Evolutionary conservation across 2,888 invertebrate species (phyloP).

Genomic region (Hecatera dysodea): DNA sequence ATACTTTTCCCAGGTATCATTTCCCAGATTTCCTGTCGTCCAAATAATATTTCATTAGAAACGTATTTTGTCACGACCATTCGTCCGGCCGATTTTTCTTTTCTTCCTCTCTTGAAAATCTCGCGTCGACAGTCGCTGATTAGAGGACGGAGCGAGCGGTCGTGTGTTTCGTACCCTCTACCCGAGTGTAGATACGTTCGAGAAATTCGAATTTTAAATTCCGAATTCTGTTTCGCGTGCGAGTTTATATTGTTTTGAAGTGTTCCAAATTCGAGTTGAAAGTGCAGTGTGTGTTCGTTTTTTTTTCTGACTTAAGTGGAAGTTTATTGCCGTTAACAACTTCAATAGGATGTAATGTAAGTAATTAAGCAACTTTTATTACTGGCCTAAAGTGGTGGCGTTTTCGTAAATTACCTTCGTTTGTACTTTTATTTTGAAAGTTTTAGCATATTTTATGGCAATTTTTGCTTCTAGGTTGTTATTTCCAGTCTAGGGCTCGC

Average conservation of each 20-base stretch:
- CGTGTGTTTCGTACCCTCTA: slow-evolving; percentile 39
- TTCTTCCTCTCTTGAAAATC: slow-evolving; percentile 58
- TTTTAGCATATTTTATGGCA: slow-evolving; percentile 5
- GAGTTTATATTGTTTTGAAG: slow-evolving; percentile 34
- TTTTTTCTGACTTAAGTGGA: slow-evolving; percentile 41
- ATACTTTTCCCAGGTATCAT: slow-evolving; percentile 46
- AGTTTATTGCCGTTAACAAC: slow-evolving; percentile 34
- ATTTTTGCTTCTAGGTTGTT: neutral
- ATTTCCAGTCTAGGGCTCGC: neutral
- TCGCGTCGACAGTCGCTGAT: slow-evolving; percentile 54
- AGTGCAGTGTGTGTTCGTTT: slow-evolving; percentile 57
- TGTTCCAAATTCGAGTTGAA: slow-evolving; percentile 33
- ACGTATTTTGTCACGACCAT: slow-evolving; percentile 55
- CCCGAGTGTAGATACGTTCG: slow-evolving; percentile 47
- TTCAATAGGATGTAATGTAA: slow-evolving; percentile 62
- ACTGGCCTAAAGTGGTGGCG: slow-evolving; percentile 15
- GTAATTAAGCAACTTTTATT: slow-evolving; percentile 60
- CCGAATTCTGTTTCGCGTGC: slow-evolving; percentile 34
- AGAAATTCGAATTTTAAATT: slow-evolving; percentile 37
- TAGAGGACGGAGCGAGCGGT: slow-evolving; percentile 52
- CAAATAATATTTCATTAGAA: slow-evolving; percentile 71
- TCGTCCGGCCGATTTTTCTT: slow-evolving; percentile 54
- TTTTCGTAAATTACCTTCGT: neutral
- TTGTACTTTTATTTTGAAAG: slow-evolving; percentile 19
- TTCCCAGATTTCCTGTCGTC: slow-evolving; percentile 49